Evolutionary conservation across 2,797 vertebrate species (phyloP), one percentile per base, ranked within the genome.

Genomic region (Pangasius krempfi): DNA sequence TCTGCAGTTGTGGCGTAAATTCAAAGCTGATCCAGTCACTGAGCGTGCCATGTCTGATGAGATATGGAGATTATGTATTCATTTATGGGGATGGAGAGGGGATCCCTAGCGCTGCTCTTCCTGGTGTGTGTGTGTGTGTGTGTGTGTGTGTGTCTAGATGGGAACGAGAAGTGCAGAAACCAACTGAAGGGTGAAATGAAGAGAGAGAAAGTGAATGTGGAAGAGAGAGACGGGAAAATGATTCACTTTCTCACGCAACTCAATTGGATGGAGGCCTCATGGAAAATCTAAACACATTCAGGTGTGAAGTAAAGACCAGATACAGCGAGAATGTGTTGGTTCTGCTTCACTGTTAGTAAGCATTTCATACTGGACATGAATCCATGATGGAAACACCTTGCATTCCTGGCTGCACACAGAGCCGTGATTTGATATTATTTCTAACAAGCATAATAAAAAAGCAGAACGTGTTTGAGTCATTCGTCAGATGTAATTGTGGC

Each of bases 131-230:
- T 60, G 27, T 18, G 22, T 75, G 33, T 60, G 52, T 86, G 52
- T 60, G 54, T 56, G 79, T 60, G 79, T 37, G 54, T 81, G 20
- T 25, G 30, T 81, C 20, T 37, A 81, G 90, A 91, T 89, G 85
- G 88, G 70, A 90, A 80, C 33, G 66, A 88, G 85, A 86, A 85
- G 80, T 86, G 88, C 79, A 81, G 89, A 89, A 90, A 90, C 58
- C 86, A 88, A 88, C 88, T 86, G 91, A 89, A 88, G 89, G 88
- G 80, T 91, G 89, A 88, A 88, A 88, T 86, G 79, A 89, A 90
- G 54, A 86, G 85, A 86, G 60, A 86, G 62, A 84, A 76, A 82
- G 33, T 33, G 60, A 64, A 27, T 0, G 20, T 18, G 56, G 66
- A 9, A 30, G 16, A 75, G 79, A 86, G 56, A 79, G 68, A 89